Evolutionary conservation across 2,888 invertebrate species (phyloP), one percentile per base, ranked within the genome.

Genomic region (Spialia ferax): DNA sequence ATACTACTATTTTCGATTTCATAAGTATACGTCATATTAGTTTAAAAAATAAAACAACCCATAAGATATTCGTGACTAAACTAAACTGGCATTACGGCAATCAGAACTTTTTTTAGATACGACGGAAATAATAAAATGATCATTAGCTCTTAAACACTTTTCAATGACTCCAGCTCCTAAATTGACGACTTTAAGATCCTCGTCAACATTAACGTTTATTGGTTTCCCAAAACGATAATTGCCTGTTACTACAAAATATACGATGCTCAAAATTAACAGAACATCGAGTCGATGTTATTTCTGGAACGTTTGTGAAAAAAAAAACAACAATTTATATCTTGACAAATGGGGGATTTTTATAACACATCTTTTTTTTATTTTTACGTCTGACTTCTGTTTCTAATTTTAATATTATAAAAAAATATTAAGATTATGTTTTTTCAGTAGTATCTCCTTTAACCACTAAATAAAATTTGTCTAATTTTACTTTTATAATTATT

Each of bases 151-250:
- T 22, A 32, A 50, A 48, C 20, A 60, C 29, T 5, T 20, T 32
- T 56, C 35, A 56, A 56, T 32, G 15, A 56, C 56, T 55, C 3
- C 22, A 8, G 22, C 22, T 50, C 6, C 52, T 23, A 52, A 52
- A 48, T 23, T 18, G 18, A 23, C 23, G 13, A 2, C n/a, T 23
- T 52, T 52, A 52, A 23, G 52, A 52, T 23, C 10, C 54, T 35
- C 48, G 20, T 50, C 45, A 61, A 61, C 48, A 20, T 50, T 10
- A 61, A 61, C 50, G 22, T 50, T 61, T 50, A 61, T 32, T 26
- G 38, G 62, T 62, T 62, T 22, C 38, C 13, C 4, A 50, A 61
- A 61, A 60, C 13, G 22, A 35, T 61, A 50, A 61, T 50, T 61
- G 61, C 61, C 48, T 32, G 29, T 61, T 50, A 32, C 13, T 26